Base-by-base conservation (phyloP, 2,888 invertebrate genomes). In the Nemoura dubitans region DNA sequence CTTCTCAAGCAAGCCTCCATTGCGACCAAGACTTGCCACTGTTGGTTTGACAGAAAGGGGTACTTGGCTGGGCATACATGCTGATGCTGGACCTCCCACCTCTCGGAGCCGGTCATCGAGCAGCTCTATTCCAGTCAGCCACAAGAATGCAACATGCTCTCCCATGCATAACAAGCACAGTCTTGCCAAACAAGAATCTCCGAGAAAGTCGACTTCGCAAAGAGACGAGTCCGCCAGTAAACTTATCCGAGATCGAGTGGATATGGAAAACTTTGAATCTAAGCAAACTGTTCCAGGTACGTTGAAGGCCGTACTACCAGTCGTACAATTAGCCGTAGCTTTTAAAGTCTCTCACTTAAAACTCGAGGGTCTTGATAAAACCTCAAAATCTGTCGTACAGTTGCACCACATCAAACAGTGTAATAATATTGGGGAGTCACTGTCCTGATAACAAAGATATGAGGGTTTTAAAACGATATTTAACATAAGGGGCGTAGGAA, bases 201-300 rank as follows among this genome's bases (percentile, higher is more conserved):
- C 59, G 2, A 3, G 21, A 14, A 59, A 21, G 59, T 14, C 14
- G 59, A 21, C 43, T 29, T 36, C 25, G 29, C n/a, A 59, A 2
- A 83, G 78, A 78, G 83, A 27, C 25, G 76, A 76, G 59, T 86
- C 5, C 78, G 77, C 28, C 2, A 28, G 76, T 14, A 30, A 42
- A 14, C 27, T 30, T n/a, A 30, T 14, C 82, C 77, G 84, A 83
- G 83, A 26, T 59, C 76, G 14, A 2, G 59, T 25, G 82, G 85
- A 59, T 59, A 2, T 14, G 14, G 59, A 59, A 21, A 59, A 59
- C 14, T 16, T 59, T 10, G 59, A 59, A 21, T 21, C 59, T 16
- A 59, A 21, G 21, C 59, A 59, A 59, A 21, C 59, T 10, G 21
- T 21, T 21, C 14, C 59, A 59, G 59, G 59, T 59, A 59, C 59